Base-by-base conservation (phyloP, 2,888 invertebrate genomes). In the Augiades crinisus region DNA sequence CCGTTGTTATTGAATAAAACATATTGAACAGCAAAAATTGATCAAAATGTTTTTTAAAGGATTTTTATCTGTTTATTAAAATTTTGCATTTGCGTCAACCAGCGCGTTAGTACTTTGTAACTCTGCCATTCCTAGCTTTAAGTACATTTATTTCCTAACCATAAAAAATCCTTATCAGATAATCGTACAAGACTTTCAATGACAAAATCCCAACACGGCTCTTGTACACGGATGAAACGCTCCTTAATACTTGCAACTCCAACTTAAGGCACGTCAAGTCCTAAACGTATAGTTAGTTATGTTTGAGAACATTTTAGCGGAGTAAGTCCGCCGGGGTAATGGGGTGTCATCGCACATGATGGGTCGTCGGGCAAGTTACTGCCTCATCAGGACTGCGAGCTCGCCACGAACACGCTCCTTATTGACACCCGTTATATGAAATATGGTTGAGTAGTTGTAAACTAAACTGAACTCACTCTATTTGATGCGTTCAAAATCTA, bases 291-390 rank as follows among this genome's bases (percentile, higher is more conserved):
- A 55, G 58, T 55, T 61, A 57, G 63, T 62, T 67, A 64, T 60
- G 68, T 75, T 73, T 77, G 69, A 69, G 75, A 81, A 82, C 81
- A 79, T 80, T 81, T 81, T 76, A 82, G 76, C 59, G 58, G 64
- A 67, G 77, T 78, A 79, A 81, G 80, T 79, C 80, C 71, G 70
- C 62, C 66, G 76, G 78, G 83, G 85, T 87, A 87, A 88, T 87
- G 78, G 85, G 76, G 75, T 88, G 87, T 86, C 87, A 86, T 81
- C 74, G 75, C 65, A 65, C 68, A 78, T 83, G 86, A 87, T 85
- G 78, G 81, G 81, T 81, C 72, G 81, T 70, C 76, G 66, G 68
- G 67, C 69, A 63, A 72, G 70, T 75, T 74, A 76, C 75, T 63
- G 67, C 67, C 78, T 81, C 81, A 81, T 81, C 82, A 81, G 70